A percentile compares a stretch with the other conserved stretches of the same genome.
phyloP scores from a whole-genome alignment of 2,888 invertebrate species.

The Pristionchus exspectatus region DNA sequence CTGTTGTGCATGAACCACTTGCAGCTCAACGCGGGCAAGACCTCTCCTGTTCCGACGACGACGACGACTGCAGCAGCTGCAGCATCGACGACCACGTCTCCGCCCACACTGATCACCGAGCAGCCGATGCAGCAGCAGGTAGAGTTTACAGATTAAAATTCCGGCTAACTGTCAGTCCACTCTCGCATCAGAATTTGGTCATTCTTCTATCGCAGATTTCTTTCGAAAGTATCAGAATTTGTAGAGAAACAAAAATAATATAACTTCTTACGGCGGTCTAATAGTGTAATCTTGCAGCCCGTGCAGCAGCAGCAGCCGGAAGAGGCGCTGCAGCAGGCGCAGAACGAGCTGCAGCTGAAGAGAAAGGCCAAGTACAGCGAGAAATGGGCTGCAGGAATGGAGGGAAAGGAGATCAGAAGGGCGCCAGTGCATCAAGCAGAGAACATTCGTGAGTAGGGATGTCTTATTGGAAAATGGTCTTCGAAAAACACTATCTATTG shows the following conservation, averaged over 20 bases:
- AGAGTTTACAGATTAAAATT: background rate
- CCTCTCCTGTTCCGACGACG: background rate
- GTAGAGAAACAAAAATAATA: no score
- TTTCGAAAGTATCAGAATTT: no score
- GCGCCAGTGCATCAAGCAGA: slow-evolving; percentile 5
- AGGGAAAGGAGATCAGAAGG: slow-evolving; percentile 49
- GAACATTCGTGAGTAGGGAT: slow-evolving; percentile 42
- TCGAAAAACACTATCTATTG: no score
- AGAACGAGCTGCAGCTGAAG: slow-evolving; percentile 38
- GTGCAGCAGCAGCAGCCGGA: slow-evolving; percentile 23
- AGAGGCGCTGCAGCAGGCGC: background rate
- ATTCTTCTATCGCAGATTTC: no score
- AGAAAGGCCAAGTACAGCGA: slow-evolving; percentile 19
- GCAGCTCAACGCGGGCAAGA: slow-evolving; percentile 7
- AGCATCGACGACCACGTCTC: background rate
- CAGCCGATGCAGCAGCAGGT: slow-evolving; percentile 1
- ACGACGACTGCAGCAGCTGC: slow-evolving; percentile 1
- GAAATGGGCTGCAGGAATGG: slow-evolving; percentile 13
- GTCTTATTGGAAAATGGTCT: no score
- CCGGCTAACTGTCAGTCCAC: background rate
- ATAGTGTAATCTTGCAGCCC: background rate
- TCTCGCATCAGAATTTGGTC: background rate
- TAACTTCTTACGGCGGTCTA: no score
- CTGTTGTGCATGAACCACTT: background rate
- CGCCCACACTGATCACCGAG: slow-evolving; percentile 32